Base-by-base conservation (phyloP, 2,797 vertebrate species). In the Gastrophryne carolinensis region DNA sequence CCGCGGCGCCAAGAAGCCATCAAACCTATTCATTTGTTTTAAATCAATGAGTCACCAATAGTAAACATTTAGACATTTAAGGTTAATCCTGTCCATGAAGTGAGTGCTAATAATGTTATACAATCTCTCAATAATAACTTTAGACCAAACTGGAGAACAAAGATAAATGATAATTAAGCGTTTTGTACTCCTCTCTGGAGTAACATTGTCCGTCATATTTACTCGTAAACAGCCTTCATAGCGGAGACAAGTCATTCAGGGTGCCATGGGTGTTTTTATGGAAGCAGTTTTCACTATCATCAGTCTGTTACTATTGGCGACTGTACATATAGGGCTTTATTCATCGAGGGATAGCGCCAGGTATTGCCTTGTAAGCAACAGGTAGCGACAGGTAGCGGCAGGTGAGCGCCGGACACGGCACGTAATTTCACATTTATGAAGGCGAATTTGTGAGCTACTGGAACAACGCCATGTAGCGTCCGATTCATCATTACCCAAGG, bases 191-290 rank as follows among this genome's bases (percentile, higher is more conserved):
- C 73, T 82, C 80, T 54, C 54, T 71, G 73, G n/a, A 35, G 73
- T 82, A 82, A 83, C 81, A 74, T 37, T 44, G 79, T 81, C 80
- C 83, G 81, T 84, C 81, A 64, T 81, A 79, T 81, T 87, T 85
- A 78, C 81, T 75, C 67, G 41, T 58, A 67, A 67, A 67, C 53
- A 50, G 39, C 37, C 34, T 7, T 57, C 17, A 41, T n/a, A 35
- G 50, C 57, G 56, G 35, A 64, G 26, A 73, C 60, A 56, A 44
- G 41, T 24, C n/a, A 30, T 63, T 53, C 32, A 39, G 58, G 47
- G 30, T 21, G 32, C n/a, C 30, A 65, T 50, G n/a, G n/a, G n/a
- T n/a, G n/a, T n/a, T n/a, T n/a, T n/a, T n/a, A n/a, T n/a, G n/a
- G n/a, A n/a, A n/a, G n/a, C n/a, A n/a, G n/a, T n/a, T n/a, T n/a